phyloP scores from a whole-genome alignment of 2,888 invertebrate species.

The Vesta saturnalis region DNA sequence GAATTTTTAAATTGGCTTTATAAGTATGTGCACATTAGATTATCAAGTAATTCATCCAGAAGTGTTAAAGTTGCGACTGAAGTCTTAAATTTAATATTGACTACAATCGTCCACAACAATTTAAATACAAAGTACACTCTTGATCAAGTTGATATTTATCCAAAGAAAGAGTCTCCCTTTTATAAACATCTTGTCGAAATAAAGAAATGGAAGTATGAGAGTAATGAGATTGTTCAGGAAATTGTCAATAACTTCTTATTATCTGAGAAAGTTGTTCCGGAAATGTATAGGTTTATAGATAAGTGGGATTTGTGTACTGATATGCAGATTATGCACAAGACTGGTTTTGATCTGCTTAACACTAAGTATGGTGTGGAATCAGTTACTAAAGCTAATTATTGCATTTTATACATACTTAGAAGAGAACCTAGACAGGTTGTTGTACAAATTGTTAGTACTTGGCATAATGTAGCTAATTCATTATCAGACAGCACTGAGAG shows the following conservation, averaged over 20 bases:
- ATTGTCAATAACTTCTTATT: neutral
- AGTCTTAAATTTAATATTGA: slow-evolving; percentile 10
- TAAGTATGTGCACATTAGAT: neutral
- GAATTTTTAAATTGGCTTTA: neutral
- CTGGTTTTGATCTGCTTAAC: neutral
- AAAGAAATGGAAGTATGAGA: neutral
- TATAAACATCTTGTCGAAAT: neutral
- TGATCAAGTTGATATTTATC: neutral
- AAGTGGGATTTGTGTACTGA: neutral
- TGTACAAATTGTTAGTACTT: neutral
- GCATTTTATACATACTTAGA: neutral
- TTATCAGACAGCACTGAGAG: neutral
- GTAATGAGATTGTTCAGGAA: neutral
- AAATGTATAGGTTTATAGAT: neutral
- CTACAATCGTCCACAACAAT: neutral
- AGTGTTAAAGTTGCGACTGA: slow-evolving; percentile 3
- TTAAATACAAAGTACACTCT: slow-evolving; percentile 15
- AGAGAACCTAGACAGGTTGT: neutral
- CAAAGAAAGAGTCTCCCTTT: slow-evolving; percentile 1
- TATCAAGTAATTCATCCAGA: neutral
- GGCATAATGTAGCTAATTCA: neutral
- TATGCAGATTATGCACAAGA: neutral
- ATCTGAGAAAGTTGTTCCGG: slow-evolving; percentile 8
- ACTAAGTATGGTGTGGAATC: neutral
- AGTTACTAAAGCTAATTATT: neutral